Evolutionary conservation across 1,140 invertebrate species (phyloP).

Genomic region (Bombus turneri): DNA sequence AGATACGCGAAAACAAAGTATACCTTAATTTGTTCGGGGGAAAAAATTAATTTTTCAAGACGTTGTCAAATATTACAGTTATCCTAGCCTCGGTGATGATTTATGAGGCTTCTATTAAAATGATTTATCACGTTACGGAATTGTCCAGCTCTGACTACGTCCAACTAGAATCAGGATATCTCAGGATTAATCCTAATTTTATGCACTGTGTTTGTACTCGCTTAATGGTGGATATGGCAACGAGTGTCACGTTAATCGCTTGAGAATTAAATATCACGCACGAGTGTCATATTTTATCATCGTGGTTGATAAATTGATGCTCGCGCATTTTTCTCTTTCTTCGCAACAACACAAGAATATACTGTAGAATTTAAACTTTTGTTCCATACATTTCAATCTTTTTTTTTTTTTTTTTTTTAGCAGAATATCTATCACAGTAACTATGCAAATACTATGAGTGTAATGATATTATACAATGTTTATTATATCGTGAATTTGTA

Average conservation of each 20-base stretch:
- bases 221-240: background rate
- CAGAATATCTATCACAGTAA: too few species aligned
- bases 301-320: background rate
- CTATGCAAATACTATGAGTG: too few species aligned
- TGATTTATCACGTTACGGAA: constrained; percentile 31
- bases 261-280: background rate
- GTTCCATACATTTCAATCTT: too few species aligned
- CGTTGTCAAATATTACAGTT: background rate
- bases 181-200: constrained; percentile 37
- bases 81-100: background rate
- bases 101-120: constrained; percentile 35
- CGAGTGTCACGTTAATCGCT: constrained; percentile 1
- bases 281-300: background rate
- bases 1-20: constrained; percentile 6
- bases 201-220: background rate
- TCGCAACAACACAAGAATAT: too few species aligned
- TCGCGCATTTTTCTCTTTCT: background rate
- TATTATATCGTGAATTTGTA: too few species aligned
- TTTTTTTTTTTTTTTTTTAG: too few species aligned
- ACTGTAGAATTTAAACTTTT: too few species aligned
- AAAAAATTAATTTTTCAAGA: constrained; percentile 39
- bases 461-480: too few species aligned
- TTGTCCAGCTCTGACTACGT: background rate
- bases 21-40: background rate
- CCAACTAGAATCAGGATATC: background rate